Conservation (phyloP, 2,113 vertebrate genomes). For the Morone chrysops region DNA sequence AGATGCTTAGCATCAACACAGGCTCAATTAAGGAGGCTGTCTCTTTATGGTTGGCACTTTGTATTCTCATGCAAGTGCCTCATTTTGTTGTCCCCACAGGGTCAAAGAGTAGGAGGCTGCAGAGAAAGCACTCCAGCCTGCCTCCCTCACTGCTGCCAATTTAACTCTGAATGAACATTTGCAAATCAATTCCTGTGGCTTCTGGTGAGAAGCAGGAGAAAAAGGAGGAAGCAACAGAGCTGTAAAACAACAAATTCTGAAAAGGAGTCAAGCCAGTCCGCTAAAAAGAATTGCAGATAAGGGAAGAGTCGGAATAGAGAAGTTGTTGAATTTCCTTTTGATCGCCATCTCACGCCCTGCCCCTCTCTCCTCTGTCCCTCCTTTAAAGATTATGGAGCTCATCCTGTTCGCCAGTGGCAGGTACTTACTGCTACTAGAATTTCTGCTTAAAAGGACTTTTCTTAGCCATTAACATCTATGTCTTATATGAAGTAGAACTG, state of each 20-base stretch:
- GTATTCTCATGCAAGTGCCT: slow-evolving; percentile 81
- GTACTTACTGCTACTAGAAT: slow-evolving; percentile 37
- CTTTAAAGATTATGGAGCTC: slow-evolving; percentile 42
- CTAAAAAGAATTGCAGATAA: slow-evolving; percentile 77
- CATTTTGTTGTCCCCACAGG: slow-evolving; percentile 75
- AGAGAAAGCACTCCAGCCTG: slow-evolving; percentile 58
- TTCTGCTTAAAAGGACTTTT: slow-evolving; percentile 50
- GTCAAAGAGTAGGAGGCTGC: slow-evolving; percentile 73
- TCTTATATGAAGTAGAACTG: slow-evolving; percentile 31
- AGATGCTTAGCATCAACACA: slow-evolving; percentile 61
- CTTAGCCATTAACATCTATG: slow-evolving; percentile 19
- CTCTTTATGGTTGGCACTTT: slow-evolving; percentile 73
- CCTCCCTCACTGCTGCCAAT: slow-evolving; percentile 63
- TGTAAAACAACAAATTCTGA: slow-evolving; percentile 78
- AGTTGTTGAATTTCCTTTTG: slow-evolving; percentile 52
- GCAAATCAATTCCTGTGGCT: slow-evolving; percentile 84
- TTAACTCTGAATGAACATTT: slow-evolving; percentile 83
- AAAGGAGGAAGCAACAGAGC: slow-evolving; percentile 39
- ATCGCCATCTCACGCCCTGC: slow-evolving; percentile 2
- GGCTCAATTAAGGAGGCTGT: slow-evolving; percentile 67
- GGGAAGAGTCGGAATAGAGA: slow-evolving; percentile 51
- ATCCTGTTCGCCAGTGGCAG: slow-evolving; percentile 25
- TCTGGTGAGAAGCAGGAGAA: slow-evolving; percentile 52
- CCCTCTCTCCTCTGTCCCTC: slow-evolving; percentile 9
- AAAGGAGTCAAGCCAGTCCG: slow-evolving; percentile 22